Percentiles rank a stretch among this genome's conserved stretches.
Evolutionary conservation across 2,888 invertebrate genomes (phyloP).

Genomic region (Sarcophaga caerulescens): DNA sequence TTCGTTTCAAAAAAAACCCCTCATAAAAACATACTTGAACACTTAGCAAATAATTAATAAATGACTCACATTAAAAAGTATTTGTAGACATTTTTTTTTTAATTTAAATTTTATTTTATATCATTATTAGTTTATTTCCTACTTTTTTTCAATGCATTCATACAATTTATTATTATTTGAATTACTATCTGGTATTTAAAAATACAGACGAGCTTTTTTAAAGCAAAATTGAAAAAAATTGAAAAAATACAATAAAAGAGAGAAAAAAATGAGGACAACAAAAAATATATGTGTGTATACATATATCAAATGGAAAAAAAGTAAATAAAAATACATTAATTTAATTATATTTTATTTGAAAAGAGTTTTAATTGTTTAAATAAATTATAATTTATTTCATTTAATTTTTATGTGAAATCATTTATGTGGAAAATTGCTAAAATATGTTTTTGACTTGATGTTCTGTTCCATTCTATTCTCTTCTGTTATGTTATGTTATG

Average conservation of each 20-base stretch:
- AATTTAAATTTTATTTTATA: constrained; percentile 36
- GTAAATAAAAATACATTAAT: constrained; percentile 56
- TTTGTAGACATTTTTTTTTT: background rate
- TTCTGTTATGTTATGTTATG: background rate
- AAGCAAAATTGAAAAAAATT: constrained; percentile 13
- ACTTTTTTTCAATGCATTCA: constrained; percentile 12
- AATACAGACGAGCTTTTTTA: background rate
- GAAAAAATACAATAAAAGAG: constrained; percentile 18
- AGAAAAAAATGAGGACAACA: constrained; percentile 7
- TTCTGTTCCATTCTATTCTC: constrained; percentile 72
- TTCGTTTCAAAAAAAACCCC: constrained; percentile 32
- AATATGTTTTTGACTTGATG: constrained; percentile 78
- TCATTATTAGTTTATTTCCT: constrained; percentile 16
- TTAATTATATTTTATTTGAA: constrained; percentile 67
- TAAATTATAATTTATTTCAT: constrained; percentile 57
- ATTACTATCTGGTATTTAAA: constrained; percentile 50
- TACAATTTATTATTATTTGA: constrained; percentile 56
- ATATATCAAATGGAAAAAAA: constrained; percentile 23
- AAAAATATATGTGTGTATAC: background rate
- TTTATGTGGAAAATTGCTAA: constrained; percentile 70
- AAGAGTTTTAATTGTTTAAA: constrained; percentile 67
- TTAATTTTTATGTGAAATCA: constrained; percentile 50
- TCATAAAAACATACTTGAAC: constrained; percentile 52
- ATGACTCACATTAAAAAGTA: constrained; percentile 40
- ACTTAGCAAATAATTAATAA: constrained; percentile 63